Evolutionary conservation across 2,888 invertebrate species (phyloP).

Genomic region (Nebria salina): DNA sequence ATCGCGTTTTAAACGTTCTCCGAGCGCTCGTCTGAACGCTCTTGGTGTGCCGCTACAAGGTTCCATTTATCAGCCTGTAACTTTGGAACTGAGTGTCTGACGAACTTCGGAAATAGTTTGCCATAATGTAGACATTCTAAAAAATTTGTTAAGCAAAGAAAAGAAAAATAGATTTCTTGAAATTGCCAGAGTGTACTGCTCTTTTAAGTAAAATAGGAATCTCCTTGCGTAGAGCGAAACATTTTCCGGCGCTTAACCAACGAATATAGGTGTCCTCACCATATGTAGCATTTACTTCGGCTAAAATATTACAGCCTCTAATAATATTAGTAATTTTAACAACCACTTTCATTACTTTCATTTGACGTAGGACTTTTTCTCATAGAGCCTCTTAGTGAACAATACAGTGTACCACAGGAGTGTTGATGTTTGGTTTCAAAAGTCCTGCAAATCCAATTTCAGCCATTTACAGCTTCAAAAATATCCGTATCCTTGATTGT

Average conservation of each 20-base stretch:
- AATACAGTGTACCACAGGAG: slow-evolving; percentile 44
- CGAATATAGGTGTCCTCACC: no score
- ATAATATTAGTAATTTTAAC: slow-evolving; percentile 43
- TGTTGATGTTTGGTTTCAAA: slow-evolving; percentile 45
- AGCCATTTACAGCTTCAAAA: slow-evolving; percentile 37
- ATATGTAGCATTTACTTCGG: slow-evolving; percentile 38
- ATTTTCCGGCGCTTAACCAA: no score
- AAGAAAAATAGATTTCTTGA: no score
- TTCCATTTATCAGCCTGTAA: no score
- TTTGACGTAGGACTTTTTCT: slow-evolving; percentile 28
- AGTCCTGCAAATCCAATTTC: slow-evolving; percentile 46
- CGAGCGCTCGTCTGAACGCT: no score
- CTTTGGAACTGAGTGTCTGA: no score
- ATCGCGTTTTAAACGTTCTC: no score
- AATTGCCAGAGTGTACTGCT: no score
- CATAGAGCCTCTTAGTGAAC: slow-evolving; percentile 39
- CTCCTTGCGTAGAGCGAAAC: slow-evolving; percentile 41
- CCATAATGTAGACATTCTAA: no score
- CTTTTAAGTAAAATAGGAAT: slow-evolving; percentile 48
- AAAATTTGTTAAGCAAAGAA: no score
- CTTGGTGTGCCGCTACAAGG: no score
- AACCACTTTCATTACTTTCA: slow-evolving; percentile 37
- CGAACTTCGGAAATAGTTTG: no score
- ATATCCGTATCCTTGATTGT: slow-evolving; percentile 49
- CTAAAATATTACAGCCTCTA: slow-evolving; percentile 40